These are phyloP conservation scores for Nasonia giraulti DNA, from an alignment of 1,140 invertebrate genomes.

Conservation along the genomic window DNA sequence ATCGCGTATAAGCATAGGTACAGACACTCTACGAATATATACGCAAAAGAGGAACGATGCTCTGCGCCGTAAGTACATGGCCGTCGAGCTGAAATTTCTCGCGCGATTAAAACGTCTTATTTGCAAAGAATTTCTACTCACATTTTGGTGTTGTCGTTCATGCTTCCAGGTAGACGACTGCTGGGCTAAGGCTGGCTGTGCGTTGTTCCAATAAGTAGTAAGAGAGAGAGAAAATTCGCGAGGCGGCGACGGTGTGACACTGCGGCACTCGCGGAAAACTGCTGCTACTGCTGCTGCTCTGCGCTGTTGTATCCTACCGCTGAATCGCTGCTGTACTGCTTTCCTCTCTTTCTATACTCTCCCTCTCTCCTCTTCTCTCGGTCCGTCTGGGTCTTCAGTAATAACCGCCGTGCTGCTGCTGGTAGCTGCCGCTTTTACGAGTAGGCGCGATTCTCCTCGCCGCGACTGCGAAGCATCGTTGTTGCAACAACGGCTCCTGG, in stretches of 20 bases:
- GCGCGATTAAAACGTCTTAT: too few species aligned
- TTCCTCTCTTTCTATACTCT: not conserved
- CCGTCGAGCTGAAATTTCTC: too few species aligned
- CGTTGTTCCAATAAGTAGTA: too few species aligned
- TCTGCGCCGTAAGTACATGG: not conserved
- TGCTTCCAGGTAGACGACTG: not conserved
- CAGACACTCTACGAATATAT: too few species aligned
- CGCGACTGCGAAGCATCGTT: not conserved
- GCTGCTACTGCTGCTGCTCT: not conserved
- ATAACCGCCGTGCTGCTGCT: not conserved
- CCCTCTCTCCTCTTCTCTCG: too few species aligned
- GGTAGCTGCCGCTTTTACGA: not conserved
- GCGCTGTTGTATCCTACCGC: not conserved
- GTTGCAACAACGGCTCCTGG: not conserved
- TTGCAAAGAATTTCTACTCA: constrained; percentile 12
- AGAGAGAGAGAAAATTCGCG: not conserved
- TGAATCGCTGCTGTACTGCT: not conserved
- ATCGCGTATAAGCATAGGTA: too few species aligned
- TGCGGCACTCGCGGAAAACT: not conserved
- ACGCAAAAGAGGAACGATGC: too few species aligned
- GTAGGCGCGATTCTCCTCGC: not conserved
- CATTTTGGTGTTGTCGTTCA: constrained; percentile 46
- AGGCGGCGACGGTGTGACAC: not conserved
- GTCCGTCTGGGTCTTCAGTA: not conserved
- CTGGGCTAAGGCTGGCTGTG: too few species aligned